A percentile compares a stretch with the other conserved stretches of the same genome.
Conservation (phyloP, 1,140 invertebrate genomes). For the Liolophura sinensis region DNA sequence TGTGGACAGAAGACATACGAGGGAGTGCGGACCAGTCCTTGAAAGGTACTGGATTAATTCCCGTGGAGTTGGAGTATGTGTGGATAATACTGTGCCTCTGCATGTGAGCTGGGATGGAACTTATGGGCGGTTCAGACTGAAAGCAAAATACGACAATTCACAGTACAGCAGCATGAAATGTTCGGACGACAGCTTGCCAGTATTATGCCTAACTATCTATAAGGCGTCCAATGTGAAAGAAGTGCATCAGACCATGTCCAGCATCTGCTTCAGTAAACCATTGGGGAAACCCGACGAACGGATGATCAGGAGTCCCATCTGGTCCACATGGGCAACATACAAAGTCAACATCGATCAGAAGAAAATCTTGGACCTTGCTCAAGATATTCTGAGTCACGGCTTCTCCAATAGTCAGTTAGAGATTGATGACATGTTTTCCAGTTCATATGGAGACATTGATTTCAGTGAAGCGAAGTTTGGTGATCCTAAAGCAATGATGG, state of each 20-base stretch:
- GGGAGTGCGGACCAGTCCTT: constrained; percentile 36
- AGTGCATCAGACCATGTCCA: constrained; percentile 10
- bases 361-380: constrained; percentile 68
- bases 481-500: constrained; percentile 66
- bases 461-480: constrained; percentile 76
- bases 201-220: background rate
- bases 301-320: constrained; percentile 77
- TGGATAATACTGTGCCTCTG: constrained; percentile 40
- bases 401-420: constrained; percentile 79
- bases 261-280: constrained; percentile 10
- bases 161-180: constrained; percentile 2
- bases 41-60: constrained; percentile 53
- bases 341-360: constrained; percentile 67
- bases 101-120: constrained; percentile 36
- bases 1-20: constrained; percentile 10
- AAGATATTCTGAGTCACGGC: constrained; percentile 68
- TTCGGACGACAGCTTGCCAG: constrained; percentile 8
- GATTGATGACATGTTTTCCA: constrained; percentile 87
- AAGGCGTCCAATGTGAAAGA: constrained; percentile 7
- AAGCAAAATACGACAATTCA: constrained; percentile 10
- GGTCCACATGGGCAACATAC: constrained; percentile 86
- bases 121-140: constrained; percentile 21
- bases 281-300: constrained; percentile 66
- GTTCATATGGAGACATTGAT: constrained; percentile 77
- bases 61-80: constrained; percentile 42